Percentiles rank a stretch among this genome's conserved stretches.
Evolutionary conservation across 2,113 vertebrate species (phyloP).

Genomic region (Garra rufa): DNA sequence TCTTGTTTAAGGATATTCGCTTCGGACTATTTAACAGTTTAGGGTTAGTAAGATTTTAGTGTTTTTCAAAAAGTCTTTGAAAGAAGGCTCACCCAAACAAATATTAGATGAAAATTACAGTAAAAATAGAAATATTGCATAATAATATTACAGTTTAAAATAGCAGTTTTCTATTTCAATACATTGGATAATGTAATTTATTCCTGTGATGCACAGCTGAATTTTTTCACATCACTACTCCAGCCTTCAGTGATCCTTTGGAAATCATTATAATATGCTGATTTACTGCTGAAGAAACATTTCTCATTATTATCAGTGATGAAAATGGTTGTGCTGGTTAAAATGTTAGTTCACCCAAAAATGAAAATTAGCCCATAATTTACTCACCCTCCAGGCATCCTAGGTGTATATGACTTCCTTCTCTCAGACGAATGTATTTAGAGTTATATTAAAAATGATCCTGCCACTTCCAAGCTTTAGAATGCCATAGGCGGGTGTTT

Average conservation of each 20-base stretch:
- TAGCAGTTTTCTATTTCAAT: not conserved
- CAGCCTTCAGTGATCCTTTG: not conserved
- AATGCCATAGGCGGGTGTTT: too few species aligned
- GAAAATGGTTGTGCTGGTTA: not conserved
- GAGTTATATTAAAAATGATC: too few species aligned
- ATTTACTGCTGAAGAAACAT: not conserved
- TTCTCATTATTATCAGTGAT: not conserved
- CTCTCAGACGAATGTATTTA: too few species aligned
- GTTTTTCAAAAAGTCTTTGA: not conserved
- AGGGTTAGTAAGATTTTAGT: not conserved
- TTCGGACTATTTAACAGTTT: not conserved
- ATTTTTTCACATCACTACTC: too few species aligned
- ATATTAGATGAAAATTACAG: not conserved
- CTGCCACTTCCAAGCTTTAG: too few species aligned
- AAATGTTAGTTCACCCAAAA: too few species aligned
- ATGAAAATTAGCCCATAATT: too few species aligned
- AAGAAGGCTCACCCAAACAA: too few species aligned
- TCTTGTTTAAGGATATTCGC: not conserved
- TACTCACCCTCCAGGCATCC: too few species aligned
- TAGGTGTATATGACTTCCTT: too few species aligned
- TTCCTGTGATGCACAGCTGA: not conserved
- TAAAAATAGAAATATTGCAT: too few species aligned
- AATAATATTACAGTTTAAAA: too few species aligned
- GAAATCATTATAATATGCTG: not conserved
- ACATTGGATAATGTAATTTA: not conserved